A percentile compares a stretch with the other conserved stretches of the same genome.
phyloP scores from a whole-genome alignment of 2,797 vertebrate species.

The Anabas testudineus region DNA sequence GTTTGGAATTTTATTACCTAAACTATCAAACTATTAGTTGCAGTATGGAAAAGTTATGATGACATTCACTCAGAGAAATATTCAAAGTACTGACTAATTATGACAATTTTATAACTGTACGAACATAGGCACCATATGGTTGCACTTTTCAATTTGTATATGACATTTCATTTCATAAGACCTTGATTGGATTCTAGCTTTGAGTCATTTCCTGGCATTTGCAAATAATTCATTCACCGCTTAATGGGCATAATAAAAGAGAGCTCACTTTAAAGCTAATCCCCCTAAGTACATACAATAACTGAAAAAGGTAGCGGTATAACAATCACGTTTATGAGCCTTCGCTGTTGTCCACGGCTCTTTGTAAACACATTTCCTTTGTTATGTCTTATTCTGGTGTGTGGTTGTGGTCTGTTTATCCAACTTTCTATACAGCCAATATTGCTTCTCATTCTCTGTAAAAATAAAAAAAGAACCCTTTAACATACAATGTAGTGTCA shows the following conservation, averaged over 20 bases:
- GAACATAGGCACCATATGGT: constrained; percentile 3
- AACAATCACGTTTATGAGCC: constrained; percentile 54
- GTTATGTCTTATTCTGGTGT: constrained; percentile 8
- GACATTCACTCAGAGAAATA: constrained; percentile 12
- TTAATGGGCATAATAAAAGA: constrained; percentile 56
- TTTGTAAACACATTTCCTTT: constrained; percentile 26
- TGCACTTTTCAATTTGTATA: constrained; percentile 30
- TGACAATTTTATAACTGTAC: background rate
- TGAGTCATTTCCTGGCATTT: constrained; percentile 58
- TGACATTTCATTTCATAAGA: constrained; percentile 54
- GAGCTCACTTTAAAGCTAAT: constrained; percentile 55
- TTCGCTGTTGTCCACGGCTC: constrained; percentile 12
- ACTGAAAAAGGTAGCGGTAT: constrained; percentile 43
- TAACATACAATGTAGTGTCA: background rate
- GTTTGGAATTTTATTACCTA: no score
- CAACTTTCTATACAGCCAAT: background rate
- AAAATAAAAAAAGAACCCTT: no score
- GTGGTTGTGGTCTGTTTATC: constrained; percentile 3
- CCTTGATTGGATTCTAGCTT: constrained; percentile 47
- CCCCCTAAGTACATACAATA: constrained; percentile 61
- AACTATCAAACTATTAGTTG: no score
- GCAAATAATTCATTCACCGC: constrained; percentile 49
- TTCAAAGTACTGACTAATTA: constrained; percentile 3
- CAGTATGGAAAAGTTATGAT: background rate
- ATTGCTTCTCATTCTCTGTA: constrained; percentile 4